A percentile compares a stretch with the other conserved stretches of the same genome.
Conservation (phyloP, 2,113 vertebrate genomes). For the Mohoua ochrocephala region DNA sequence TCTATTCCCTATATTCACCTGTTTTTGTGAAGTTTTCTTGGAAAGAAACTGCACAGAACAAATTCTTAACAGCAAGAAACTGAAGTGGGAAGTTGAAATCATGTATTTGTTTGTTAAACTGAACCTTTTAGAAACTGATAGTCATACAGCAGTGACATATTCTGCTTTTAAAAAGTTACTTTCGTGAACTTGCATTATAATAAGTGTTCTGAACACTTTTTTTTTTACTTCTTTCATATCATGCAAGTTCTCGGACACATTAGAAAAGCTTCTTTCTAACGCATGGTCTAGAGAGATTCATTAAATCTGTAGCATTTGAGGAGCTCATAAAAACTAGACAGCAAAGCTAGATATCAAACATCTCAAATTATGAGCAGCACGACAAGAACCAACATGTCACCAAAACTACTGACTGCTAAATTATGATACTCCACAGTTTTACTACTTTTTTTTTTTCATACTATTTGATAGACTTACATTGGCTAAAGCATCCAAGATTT, state of each 20-base stretch:
- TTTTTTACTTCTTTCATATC: not conserved
- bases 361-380: not conserved
- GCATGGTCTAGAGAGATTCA: not conserved
- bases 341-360: not conserved
- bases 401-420: not conserved
- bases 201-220: not conserved
- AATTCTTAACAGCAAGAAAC: not conserved
- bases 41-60: not conserved
- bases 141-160: not conserved
- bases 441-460: not conserved
- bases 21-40: not conserved
- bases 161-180: not conserved
- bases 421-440: not conserved
- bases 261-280: not conserved
- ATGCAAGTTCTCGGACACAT: not conserved
- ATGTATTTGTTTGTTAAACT: not conserved
- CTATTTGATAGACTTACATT: not conserved
- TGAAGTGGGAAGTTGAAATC: not conserved
- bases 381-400: not conserved
- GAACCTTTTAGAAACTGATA: not conserved
- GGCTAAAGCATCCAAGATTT: not conserved
- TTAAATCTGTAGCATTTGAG: not conserved
- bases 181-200: not conserved
- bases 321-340: slow-evolving; percentile 19
- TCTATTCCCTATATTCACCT: not conserved